Evolutionary conservation across 2,888 invertebrate genomes (phyloP).

Genomic region (Drosophila helvetica): DNA sequence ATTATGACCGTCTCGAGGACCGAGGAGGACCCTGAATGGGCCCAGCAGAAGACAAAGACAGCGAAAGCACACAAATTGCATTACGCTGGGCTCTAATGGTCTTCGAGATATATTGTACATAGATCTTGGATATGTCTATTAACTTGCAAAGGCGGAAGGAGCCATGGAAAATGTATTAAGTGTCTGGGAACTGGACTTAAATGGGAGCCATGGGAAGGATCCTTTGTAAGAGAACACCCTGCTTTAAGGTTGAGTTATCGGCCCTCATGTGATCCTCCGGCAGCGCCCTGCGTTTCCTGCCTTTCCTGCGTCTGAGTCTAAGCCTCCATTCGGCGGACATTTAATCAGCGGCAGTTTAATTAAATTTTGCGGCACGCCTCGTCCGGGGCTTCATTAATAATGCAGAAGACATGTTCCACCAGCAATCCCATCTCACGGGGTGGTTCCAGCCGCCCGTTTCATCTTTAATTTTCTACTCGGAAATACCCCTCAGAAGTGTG

Average conservation of each 20-base stretch:
- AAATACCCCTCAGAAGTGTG: too few species aligned
- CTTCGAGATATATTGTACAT: neutral
- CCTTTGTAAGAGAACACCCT: neutral
- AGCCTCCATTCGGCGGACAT: conserved; percentile 39
- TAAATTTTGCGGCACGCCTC: conserved; percentile 56
- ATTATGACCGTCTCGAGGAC: conserved; percentile 57
- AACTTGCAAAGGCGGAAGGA: neutral
- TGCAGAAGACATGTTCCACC: conserved; percentile 53
- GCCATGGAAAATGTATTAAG: neutral
- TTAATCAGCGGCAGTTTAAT: conserved; percentile 57
- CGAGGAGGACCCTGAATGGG: neutral
- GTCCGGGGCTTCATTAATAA: conserved; percentile 64
- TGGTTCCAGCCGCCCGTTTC: conserved; percentile 18
- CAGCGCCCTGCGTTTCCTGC: neutral
- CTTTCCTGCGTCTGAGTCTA: conserved; percentile 29
- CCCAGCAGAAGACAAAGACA: neutral
- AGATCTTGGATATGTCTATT: neutral
- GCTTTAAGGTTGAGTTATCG: too few species aligned
- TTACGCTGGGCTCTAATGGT: neutral
- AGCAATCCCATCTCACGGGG: neutral
- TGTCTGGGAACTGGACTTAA: neutral
- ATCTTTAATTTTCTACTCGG: neutral
- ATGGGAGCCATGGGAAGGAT: neutral
- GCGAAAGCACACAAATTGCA: neutral
- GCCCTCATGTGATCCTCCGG: neutral